Conservation (phyloP, 1,140 invertebrate genomes). For the Diorhabda sublineata region DNA sequence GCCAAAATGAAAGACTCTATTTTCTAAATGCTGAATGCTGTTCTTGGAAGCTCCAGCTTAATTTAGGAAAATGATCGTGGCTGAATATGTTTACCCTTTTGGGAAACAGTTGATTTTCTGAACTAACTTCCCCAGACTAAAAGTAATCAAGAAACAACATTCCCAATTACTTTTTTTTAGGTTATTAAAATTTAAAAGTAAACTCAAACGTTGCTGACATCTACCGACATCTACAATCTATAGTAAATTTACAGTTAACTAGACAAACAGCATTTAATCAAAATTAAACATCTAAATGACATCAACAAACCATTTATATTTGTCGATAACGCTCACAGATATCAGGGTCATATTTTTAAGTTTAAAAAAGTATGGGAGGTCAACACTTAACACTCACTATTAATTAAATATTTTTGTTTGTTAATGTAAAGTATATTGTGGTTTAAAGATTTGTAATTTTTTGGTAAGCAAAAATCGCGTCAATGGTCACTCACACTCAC, state of each 20-base stretch:
- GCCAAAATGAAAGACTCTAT: no score
- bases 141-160: not conserved
- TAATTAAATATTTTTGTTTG: not conserved
- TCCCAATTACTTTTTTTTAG: not conserved
- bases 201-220: not conserved
- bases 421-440: not conserved
- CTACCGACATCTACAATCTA: not conserved
- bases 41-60: no score
- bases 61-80: no score
- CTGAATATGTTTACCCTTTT: no score
- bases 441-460: not conserved
- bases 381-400: not conserved
- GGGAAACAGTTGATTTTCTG: no score
- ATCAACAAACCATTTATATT: constrained; percentile 32
- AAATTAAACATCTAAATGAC: not conserved
- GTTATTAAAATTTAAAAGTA: not conserved
- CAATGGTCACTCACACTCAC: constrained; percentile 24
- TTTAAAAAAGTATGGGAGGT: not conserved
- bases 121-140: not conserved
- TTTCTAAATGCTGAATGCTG: no score
- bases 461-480: not conserved
- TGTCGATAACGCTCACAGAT: constrained; percentile 32
- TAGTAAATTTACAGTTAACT: no score
- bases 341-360: constrained; percentile 30
- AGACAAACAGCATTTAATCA: not conserved